Evolutionary conservation across 2,888 invertebrate species (phyloP), one percentile per base, ranked within the genome.

Genomic region (Euplagia quadripunctaria): DNA sequence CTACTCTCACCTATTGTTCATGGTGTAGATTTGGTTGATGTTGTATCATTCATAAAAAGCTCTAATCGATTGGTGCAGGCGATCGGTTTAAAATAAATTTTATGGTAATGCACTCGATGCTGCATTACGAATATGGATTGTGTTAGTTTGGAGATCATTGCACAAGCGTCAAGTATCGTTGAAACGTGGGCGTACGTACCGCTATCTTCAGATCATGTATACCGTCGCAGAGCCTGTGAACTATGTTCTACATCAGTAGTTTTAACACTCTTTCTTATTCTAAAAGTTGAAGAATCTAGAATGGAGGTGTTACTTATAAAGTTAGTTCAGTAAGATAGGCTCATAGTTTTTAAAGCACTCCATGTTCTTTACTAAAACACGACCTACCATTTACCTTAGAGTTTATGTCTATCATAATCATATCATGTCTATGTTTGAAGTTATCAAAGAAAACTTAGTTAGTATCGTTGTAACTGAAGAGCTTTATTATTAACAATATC

Each of bases 91-190:
- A 90, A 92, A 92, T 92, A 90, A 87, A 88, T 90, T 92, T 92
- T 92, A 93, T 93, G 91, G 85, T 93, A 90, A 93, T 92, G 90
- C 90, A 90, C 88, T 86, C 86, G 87, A 89, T 90, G 88, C 88
- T 90, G 89, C 88, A 86, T 87, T 88, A 87, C 88, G 86, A 87
- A 85, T 82, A 82, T 85, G 84, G 88, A 88, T 88, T 88, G 82
- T 84, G 86, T 90, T 89, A 88, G 90, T 89, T 89, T 86, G 83
- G 87, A 88, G 86, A 89, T 87, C 86, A 84, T 92, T 93, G 89
- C 92, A 89, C 89, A 92, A 92, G 88, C 87, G 83, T 90, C 90
- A 89, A 92, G 93, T 92, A 92, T 90, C 85, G 75, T 78, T 82
- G 80, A 79, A 79, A 89, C 88, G 93, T 93, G 90, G 93, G 93